A percentile compares a stretch with the other conserved stretches of the same genome.
phyloP scores from a whole-genome alignment of 2,888 invertebrate species.

The Thalpophila matura region DNA sequence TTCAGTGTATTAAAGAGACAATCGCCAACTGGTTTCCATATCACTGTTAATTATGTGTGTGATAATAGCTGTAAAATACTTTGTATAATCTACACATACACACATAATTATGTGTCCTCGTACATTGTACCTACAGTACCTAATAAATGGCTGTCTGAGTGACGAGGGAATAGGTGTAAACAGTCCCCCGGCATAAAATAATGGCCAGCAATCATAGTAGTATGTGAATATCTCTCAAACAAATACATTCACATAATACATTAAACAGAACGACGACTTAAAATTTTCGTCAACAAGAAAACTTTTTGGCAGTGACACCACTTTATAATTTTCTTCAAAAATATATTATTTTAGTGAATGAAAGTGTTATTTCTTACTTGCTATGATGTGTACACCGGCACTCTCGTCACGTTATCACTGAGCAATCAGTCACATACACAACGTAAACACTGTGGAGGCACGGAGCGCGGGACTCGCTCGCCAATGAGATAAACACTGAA shows the following conservation, averaged over 20 bases:
- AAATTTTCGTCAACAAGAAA: slow-evolving; percentile 34
- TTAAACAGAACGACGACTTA: slow-evolving; percentile 39
- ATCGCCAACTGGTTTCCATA: slow-evolving; percentile 51
- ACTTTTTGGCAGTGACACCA: slow-evolving; percentile 48
- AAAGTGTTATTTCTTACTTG: slow-evolving; percentile 64
- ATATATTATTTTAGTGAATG: not conserved
- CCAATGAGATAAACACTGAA: slow-evolving; percentile 73
- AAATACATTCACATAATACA: slow-evolving; percentile 43
- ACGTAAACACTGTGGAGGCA: slow-evolving; percentile 71
- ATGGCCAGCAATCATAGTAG: slow-evolving; percentile 19
- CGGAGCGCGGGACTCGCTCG: slow-evolving; percentile 63
- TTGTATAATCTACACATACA: slow-evolving; percentile 41
- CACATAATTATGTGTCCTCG: slow-evolving; percentile 14
- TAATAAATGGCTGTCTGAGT: slow-evolving; percentile 26
- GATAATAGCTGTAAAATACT: slow-evolving; percentile 45
- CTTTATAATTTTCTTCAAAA: not conserved
- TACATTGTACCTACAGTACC: slow-evolving; percentile 35
- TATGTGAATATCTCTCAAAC: slow-evolving; percentile 24
- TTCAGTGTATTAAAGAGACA: slow-evolving; percentile 14
- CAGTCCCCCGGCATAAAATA: slow-evolving; percentile 31
- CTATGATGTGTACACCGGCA: slow-evolving; percentile 66
- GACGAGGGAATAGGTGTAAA: slow-evolving; percentile 48
- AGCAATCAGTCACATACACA: slow-evolving; percentile 71
- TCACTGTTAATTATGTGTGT: slow-evolving; percentile 52
- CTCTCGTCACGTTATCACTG: slow-evolving; percentile 78